phyloP scores from a whole-genome alignment of 2,797 vertebrate genomes.

The Xenentodon cancila region DNA sequence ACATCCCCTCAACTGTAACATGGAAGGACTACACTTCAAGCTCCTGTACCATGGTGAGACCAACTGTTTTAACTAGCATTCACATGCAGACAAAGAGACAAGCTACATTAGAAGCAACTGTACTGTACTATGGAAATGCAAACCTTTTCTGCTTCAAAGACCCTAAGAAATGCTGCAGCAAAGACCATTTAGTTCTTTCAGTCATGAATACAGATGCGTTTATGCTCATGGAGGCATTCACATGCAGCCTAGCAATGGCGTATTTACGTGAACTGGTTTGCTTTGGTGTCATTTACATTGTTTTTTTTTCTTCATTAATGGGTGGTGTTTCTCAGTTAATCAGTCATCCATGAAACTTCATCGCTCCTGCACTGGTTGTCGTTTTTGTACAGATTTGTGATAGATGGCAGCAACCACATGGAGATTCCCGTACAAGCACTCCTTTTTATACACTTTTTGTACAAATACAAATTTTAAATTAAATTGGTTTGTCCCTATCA shows the following conservation, averaged over 20 bases:
- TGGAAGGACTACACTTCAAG: conserved; percentile 90
- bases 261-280: neutral
- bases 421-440: no score
- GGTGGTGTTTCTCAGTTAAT: conserved; percentile 14
- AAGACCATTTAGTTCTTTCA: conserved; percentile 1
- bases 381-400: no score
- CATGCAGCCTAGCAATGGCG: conserved; percentile 4
- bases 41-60: conserved; percentile 91
- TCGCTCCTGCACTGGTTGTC: no score
- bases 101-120: neutral
- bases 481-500: no score
- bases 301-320: neutral
- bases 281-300: neutral
- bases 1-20: conserved; percentile 64
- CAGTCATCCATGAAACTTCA: neutral
- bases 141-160: neutral
- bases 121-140: neutral
- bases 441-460: no score
- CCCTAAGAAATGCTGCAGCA: neutral
- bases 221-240: neutral
- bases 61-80: neutral
- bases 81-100: neutral
- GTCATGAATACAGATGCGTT: neutral
- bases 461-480: no score
- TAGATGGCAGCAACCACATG: no score